phyloP scores from a whole-genome alignment of 2,888 invertebrate genomes.

The Gisinianus flammeolus region DNA sequence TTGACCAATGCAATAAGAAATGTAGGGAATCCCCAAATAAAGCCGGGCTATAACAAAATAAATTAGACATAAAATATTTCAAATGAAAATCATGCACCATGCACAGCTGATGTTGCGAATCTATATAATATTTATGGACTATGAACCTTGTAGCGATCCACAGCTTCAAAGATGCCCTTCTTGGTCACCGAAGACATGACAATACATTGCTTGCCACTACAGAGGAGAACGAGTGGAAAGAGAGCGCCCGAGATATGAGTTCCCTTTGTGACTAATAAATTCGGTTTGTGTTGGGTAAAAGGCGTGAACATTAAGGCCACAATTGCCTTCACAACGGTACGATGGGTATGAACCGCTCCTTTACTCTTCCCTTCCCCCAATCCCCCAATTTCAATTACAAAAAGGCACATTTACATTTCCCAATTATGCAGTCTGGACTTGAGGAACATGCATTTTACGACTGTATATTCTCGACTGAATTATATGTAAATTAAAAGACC shows the following conservation, averaged over 20 bases:
- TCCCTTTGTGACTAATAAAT: constrained; percentile 49
- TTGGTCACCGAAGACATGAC: constrained; percentile 46
- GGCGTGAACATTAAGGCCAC: constrained; percentile 24
- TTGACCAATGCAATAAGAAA: constrained; percentile 49
- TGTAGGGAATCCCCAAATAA: constrained; percentile 54
- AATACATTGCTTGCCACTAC: constrained; percentile 36
- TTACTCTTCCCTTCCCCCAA: constrained; percentile 46
- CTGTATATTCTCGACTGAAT: too few relatives aligned
- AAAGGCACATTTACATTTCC: too few relatives aligned
- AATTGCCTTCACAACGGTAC: constrained; percentile 40
- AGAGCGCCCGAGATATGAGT: constrained; percentile 53
- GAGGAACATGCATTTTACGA: too few relatives aligned
- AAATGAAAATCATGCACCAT: too few relatives aligned
- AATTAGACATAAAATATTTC: neutral
- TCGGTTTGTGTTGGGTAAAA: constrained; percentile 36
- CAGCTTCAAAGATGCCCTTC: constrained; percentile 49
- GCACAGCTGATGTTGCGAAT: too few relatives aligned
- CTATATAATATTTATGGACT: too few relatives aligned
- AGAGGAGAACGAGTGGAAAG: constrained; percentile 43
- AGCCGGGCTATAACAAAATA: constrained; percentile 45
- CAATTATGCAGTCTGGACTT: too few relatives aligned
- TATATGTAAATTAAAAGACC: too few relatives aligned
- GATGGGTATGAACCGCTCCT: constrained; percentile 49
- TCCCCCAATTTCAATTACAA: too few relatives aligned
- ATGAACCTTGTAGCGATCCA: constrained; percentile 47